Percentiles rank a stretch among this genome's conserved stretches.
These are phyloP conservation scores for Oncorhynchus kisutch DNA, from an alignment of 2,113 vertebrate species.

Conservation along the genomic window DNA sequence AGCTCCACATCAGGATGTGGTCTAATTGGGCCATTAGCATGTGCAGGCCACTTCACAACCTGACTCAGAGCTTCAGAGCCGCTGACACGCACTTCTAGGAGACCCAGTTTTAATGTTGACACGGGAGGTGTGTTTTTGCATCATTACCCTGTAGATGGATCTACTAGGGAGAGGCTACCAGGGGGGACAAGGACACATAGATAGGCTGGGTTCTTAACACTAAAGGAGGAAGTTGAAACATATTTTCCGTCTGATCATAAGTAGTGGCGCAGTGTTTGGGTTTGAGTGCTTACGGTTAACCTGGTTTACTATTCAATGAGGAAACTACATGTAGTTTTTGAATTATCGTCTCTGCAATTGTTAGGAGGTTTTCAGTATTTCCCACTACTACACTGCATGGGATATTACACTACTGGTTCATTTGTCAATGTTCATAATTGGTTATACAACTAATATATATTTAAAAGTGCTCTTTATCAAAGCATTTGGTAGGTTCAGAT, in stretches of 20 bases:
- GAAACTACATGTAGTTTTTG: not conserved
- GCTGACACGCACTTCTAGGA: constrained; percentile 73
- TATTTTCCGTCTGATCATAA: constrained; percentile 64
- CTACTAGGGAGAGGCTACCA: constrained; percentile 48
- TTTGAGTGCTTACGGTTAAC: constrained; percentile 35
- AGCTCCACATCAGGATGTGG: constrained; percentile 69
- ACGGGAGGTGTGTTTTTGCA: constrained; percentile 51
- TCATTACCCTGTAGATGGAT: constrained; percentile 62
- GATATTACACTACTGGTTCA: too few relatives aligned
- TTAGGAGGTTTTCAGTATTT: not conserved
- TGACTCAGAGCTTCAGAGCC: constrained; percentile 54
- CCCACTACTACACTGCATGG: not conserved
- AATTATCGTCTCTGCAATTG: too few relatives aligned
- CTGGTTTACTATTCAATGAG: constrained; percentile 21
- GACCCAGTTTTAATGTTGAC: constrained; percentile 70
- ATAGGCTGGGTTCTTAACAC: constrained; percentile 58
- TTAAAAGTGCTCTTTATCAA: not conserved
- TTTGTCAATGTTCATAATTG: too few relatives aligned
- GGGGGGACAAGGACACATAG: constrained; percentile 64
- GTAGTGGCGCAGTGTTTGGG: constrained; percentile 46
- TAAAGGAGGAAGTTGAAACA: constrained; percentile 33
- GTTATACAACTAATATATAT: not conserved
- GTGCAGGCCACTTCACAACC: constrained; percentile 74
- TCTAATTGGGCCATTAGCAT: constrained; percentile 80
- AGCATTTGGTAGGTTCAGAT: not conserved